Evolutionary conservation across 2,113 vertebrate genomes (phyloP).

Genomic region (Plestiodon gilberti): DNA sequence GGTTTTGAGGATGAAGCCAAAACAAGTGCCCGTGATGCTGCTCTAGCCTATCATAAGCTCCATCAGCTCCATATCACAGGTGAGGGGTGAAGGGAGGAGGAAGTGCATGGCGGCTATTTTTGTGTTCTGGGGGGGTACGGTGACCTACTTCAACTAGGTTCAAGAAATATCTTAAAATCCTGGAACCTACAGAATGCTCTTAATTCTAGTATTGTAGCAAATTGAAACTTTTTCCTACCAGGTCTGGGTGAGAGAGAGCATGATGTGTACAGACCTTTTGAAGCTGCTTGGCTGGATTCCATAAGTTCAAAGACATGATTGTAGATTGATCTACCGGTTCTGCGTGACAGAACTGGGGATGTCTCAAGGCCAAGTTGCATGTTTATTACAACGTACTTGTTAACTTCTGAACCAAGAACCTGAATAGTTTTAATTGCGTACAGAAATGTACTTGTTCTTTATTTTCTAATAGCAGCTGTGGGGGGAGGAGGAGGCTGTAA

Average conservation of each 20-base stretch:
- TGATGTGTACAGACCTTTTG: background rate
- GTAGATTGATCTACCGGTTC: background rate
- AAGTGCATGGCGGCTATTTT: too few species aligned
- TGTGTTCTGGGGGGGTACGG: accelerated
- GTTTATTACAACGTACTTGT: too few species aligned
- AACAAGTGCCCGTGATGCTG: conserved; percentile 89
- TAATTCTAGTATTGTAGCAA: background rate
- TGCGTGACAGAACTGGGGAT: background rate
- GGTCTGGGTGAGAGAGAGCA: background rate
- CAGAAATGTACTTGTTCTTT: too few species aligned
- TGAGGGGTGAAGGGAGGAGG: conserved; percentile 46
- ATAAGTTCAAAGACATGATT: background rate
- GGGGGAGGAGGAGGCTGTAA: too few species aligned
- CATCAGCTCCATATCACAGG: conserved; percentile 96
- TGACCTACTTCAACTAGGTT: background rate
- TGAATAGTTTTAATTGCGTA: too few species aligned
- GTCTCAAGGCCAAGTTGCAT: too few species aligned
- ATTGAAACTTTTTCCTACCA: background rate
- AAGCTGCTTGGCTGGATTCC: background rate
- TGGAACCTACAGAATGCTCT: background rate
- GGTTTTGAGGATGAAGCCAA: conserved; percentile 90
- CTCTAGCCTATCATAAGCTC: conserved; percentile 91
- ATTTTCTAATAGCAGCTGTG: too few species aligned
- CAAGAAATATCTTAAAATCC: background rate
- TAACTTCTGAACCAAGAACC: too few species aligned